Conservation (phyloP, 2,113 vertebrate genomes). For the Antigone vipio region DNA sequence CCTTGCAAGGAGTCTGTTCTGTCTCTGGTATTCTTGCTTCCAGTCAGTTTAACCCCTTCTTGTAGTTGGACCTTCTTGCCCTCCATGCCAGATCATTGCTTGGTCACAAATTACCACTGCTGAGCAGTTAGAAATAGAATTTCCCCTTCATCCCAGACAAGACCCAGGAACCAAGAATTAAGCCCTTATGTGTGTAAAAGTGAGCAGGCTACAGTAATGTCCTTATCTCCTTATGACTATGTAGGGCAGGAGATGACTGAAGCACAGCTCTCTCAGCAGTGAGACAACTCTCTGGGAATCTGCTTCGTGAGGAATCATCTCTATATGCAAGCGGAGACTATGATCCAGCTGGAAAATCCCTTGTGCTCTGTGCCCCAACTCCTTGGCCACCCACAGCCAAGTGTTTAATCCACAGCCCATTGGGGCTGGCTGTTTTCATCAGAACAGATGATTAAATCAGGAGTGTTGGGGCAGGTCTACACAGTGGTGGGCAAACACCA, state of each 20-base stretch:
- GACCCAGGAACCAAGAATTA: neutral
- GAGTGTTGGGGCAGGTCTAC: neutral
- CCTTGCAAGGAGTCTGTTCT: neutral
- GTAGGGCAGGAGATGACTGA: neutral
- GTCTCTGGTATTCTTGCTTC: neutral
- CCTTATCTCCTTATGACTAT: neutral
- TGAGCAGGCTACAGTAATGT: neutral
- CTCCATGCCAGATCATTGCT: neutral
- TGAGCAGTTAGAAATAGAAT: neutral
- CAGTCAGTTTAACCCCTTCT: neutral
- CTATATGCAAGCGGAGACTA: neutral
- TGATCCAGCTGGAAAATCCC: neutral
- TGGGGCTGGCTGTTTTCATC: neutral
- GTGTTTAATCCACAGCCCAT: neutral
- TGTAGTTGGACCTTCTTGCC: neutral
- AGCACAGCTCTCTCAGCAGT: neutral
- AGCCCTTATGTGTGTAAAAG: neutral
- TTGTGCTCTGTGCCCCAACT: neutral
- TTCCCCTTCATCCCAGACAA: neutral
- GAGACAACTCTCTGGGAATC: neutral
- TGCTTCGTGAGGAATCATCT: neutral
- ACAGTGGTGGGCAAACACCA: neutral
- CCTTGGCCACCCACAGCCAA: neutral
- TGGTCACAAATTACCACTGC: neutral
- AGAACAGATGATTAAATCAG: neutral